Percentiles rank a stretch among this genome's conserved stretches.
Evolutionary conservation across 2,888 invertebrate genomes (phyloP).

Genomic region (Drosophila quasianomalipes): DNA sequence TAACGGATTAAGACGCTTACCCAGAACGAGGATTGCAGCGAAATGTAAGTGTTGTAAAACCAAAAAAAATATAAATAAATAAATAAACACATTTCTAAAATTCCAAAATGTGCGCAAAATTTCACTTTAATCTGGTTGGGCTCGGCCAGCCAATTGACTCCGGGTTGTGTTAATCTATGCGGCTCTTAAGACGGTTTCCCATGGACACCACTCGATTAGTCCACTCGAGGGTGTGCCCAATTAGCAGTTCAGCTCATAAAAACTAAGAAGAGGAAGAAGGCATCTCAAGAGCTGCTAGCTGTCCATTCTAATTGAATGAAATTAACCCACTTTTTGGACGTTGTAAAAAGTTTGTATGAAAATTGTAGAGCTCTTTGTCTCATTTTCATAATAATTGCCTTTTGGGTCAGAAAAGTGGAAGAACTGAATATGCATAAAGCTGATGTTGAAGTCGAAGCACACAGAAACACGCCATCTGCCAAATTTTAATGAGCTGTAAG

Average conservation of each 20-base stretch:
- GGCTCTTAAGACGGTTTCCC: slow-evolving; percentile 54
- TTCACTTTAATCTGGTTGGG: slow-evolving; percentile 33
- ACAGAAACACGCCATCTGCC: slow-evolving; percentile 43
- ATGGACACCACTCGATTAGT: slow-evolving; percentile 50
- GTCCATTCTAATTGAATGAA: slow-evolving; percentile 76
- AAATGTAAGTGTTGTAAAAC: slow-evolving; percentile 30
- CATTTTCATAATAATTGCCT: slow-evolving; percentile 66
- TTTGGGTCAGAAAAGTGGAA: slow-evolving; percentile 27
- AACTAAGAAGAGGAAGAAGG: slow-evolving; percentile 19
- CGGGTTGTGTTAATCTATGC: slow-evolving; percentile 55
- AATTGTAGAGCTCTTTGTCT: slow-evolving; percentile 52
- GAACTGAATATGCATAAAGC: slow-evolving; percentile 56
- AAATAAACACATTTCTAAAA: slow-evolving; percentile 12
- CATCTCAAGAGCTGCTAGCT: slow-evolving; percentile 21
- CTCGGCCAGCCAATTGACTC: slow-evolving; percentile 17
- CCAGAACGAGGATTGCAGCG: slow-evolving; percentile 18
- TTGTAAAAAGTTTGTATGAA: slow-evolving; percentile 46
- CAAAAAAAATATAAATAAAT: neutral
- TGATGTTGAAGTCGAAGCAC: neutral
- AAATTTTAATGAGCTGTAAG: slow-evolving; percentile 62
- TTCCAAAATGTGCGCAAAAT: slow-evolving; percentile 31
- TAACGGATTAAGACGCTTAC: slow-evolving; percentile 47
- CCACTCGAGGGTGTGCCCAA: slow-evolving; percentile 63
- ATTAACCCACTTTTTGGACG: slow-evolving; percentile 73
- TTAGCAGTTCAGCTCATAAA: slow-evolving; percentile 62